Evolutionary conservation across 2,888 invertebrate species (phyloP).

Genomic region (Drosophila eohydei): DNA sequence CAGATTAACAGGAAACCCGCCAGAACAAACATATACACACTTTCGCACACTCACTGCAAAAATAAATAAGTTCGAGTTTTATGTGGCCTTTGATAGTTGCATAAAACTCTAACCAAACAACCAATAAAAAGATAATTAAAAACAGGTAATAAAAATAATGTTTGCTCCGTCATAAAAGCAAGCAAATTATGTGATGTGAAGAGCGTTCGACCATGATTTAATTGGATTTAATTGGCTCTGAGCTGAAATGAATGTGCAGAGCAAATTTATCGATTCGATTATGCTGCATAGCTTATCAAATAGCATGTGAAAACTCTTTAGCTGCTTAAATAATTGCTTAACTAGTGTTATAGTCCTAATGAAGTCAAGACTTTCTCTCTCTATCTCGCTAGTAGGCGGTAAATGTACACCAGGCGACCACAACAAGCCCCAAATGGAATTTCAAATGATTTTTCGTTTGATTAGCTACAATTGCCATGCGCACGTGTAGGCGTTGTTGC

Average conservation of each 20-base stretch:
- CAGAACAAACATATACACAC: background rate
- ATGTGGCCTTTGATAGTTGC: constrained; percentile 36
- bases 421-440: constrained; percentile 51
- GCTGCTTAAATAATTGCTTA: background rate
- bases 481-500: constrained; percentile 32
- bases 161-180: constrained; percentile 38
- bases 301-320: background rate
- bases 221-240: constrained; percentile 4
- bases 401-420: constrained; percentile 24
- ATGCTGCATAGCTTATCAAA: background rate
- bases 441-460: constrained; percentile 43
- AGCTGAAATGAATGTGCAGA: background rate
- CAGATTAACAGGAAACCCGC: constrained; percentile 28
- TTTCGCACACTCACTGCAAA: background rate
- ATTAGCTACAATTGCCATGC: constrained; percentile 39
- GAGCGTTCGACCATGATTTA: constrained; percentile 8
- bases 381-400: constrained; percentile 1
- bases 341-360: background rate
- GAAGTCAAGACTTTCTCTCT: background rate
- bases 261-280: constrained; percentile 10
- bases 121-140: constrained; percentile 49
- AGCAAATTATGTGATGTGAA: background rate
- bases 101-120: constrained; percentile 32
- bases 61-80: constrained; percentile 29
- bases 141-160: constrained; percentile 60